A percentile compares a stretch with the other conserved stretches of the same genome.
Conservation (phyloP, 2,888 invertebrate genomes). For the Ceriagrion tenellum region DNA sequence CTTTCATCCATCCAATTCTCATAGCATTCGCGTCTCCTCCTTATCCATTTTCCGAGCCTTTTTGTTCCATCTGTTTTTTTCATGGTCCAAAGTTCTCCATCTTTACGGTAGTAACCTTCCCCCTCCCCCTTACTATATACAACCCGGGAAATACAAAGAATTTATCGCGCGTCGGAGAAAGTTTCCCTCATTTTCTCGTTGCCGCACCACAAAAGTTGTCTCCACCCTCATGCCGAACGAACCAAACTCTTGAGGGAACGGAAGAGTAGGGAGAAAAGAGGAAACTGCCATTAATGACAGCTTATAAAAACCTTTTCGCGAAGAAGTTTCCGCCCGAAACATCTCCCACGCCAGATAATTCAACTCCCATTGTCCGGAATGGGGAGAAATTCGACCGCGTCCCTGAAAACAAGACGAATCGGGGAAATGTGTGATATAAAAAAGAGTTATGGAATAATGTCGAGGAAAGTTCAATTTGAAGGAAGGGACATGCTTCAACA, state of each 20-base stretch:
- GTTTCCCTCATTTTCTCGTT: neutral
- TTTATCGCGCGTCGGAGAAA: neutral
- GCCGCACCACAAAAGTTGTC: neutral
- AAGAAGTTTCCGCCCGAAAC: neutral
- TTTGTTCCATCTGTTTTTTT: neutral
- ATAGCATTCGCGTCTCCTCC: neutral
- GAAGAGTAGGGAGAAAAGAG: neutral
- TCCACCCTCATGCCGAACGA: neutral
- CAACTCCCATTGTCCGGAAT: neutral
- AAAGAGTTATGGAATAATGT: neutral
- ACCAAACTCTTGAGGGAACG: neutral
- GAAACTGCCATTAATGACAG: neutral
- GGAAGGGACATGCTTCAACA: neutral
- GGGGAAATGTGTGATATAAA: neutral
- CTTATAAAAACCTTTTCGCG: neutral
- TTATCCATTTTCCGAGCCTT: neutral
- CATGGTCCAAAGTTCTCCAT: neutral
- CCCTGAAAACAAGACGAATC: neutral
- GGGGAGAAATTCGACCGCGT: neutral
- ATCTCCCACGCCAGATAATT: neutral
- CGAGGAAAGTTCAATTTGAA: neutral
- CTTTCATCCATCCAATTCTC: neutral
- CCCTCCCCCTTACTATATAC: neutral
- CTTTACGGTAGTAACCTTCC: neutral
- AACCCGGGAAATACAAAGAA: neutral